A percentile compares a stretch with the other conserved stretches of the same genome.
These are phyloP conservation scores for Apis laboriosa DNA, from an alignment of 1,140 invertebrate genomes.

Conservation along the genomic window DNA sequence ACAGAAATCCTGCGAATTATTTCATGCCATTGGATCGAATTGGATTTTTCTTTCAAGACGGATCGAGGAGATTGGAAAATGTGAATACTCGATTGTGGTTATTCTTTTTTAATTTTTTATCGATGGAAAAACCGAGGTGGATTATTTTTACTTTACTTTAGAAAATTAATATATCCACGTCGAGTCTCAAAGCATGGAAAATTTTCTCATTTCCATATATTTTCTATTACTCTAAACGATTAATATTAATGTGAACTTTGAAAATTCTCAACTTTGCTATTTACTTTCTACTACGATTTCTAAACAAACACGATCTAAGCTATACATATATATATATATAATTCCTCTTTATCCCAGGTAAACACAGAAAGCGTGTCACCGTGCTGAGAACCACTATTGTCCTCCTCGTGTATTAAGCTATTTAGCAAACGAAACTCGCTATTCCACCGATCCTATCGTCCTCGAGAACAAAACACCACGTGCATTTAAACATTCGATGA, in stretches of 20 bases:
- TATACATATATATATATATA: too few species aligned
- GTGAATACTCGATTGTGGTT: background rate
- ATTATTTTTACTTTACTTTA: too few species aligned
- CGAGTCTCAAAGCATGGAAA: too few species aligned
- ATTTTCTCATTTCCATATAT: too few species aligned
- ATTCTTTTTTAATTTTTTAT: background rate
- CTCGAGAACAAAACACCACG: constrained; percentile 23
- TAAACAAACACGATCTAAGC: too few species aligned
- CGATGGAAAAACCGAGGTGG: background rate
- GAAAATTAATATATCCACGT: too few species aligned
- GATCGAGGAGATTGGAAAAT: background rate
- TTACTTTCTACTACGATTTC: too few species aligned
- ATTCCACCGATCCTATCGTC: constrained; percentile 40
- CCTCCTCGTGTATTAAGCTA: constrained; percentile 37
- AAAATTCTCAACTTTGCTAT: background rate
- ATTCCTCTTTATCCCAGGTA: too few species aligned
- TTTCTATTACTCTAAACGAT: too few species aligned
- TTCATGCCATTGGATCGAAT: background rate
- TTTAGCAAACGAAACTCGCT: constrained; percentile 53
- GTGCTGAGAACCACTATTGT: constrained; percentile 31
- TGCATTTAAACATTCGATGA: constrained; percentile 31
- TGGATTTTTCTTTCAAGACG: background rate
- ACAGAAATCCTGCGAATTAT: background rate
- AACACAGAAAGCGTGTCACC: background rate
- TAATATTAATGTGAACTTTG: background rate